These are phyloP conservation scores for Galerucella calmariensis DNA, from an alignment of 2,888 invertebrate species.

Conservation along the genomic window DNA sequence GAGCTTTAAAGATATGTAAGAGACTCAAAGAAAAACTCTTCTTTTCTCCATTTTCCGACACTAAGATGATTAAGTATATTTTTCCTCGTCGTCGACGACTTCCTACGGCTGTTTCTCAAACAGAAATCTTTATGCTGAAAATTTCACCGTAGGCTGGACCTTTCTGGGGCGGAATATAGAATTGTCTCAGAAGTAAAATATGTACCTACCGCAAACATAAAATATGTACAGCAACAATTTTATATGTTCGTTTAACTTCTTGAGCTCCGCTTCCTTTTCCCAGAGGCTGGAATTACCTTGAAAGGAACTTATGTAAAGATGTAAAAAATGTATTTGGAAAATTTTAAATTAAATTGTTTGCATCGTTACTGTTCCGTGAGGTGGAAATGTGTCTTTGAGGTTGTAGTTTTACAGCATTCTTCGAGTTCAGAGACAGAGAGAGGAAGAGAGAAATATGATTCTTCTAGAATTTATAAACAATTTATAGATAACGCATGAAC, in stretches of 20 bases:
- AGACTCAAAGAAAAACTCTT: slow-evolving; percentile 34
- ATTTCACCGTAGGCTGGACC: slow-evolving; percentile 27
- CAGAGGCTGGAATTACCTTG: neutral
- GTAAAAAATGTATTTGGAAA: slow-evolving; percentile 5
- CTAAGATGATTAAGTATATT: slow-evolving; percentile 41
- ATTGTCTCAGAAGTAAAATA: slow-evolving; percentile 15
- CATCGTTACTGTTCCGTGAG: neutral
- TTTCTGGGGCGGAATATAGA: slow-evolving; percentile 7
- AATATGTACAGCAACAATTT: slow-evolving; percentile 9
- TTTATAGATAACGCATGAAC: too few relatives aligned
- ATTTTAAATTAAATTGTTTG: neutral
- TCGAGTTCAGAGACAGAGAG: too few relatives aligned
- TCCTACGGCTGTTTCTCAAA: slow-evolving; percentile 30
- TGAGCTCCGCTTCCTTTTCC: neutral
- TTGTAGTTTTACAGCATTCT: too few relatives aligned
- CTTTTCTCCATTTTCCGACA: slow-evolving; percentile 34
- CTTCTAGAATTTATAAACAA: too few relatives aligned
- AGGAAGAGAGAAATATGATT: too few relatives aligned
- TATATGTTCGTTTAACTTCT: slow-evolving; percentile 16
- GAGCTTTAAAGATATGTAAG: slow-evolving; percentile 36
- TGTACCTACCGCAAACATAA: slow-evolving; percentile 20
- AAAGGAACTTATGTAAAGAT: neutral
- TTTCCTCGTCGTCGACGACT: slow-evolving; percentile 30
- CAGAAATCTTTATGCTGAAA: slow-evolving; percentile 26
- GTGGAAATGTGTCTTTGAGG: neutral